Evolutionary conservation across 2,797 vertebrate genomes (phyloP), one percentile per base, ranked within the genome.

Genomic region (Muraenolepis orangiensis): DNA sequence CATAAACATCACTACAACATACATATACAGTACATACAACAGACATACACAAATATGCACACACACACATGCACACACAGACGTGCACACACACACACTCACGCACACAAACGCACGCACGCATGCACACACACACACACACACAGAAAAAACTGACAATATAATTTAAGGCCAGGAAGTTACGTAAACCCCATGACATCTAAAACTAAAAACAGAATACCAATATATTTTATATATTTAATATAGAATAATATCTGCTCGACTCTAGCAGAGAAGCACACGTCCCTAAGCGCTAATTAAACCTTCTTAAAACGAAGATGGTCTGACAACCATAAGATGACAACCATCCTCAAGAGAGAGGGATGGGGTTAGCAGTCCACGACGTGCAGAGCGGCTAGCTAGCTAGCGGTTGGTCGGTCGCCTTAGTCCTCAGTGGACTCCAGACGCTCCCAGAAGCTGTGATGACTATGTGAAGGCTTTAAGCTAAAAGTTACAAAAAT

Each of bases 341-440:
- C 76, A 74, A 72, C 71, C 64, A 34, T 71, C 74, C 46, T 23
- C 4, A 75, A 81, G 77, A 70, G 81, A 82, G 74, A 69, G 74
- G 69, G 75, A 72, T 81, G 85, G 82, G 83, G 86, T 76, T 76
- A 79, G 42, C 72, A 70, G 79, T 83, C 83, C 77, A 74, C 31
- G 81, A 84, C 72, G 73, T 14, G 69, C 80, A 83, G 78, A 85
- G 81, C 86, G 83, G 83, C 78, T 86, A 80, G 87, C 72, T 61
- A 75, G n/a, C n/a, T n/a, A n/a, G n/a, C n/a, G n/a, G n/a, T n/a
- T n/a, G n/a, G n/a, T 73, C 20, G n/a, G 73, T 73, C 74, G 79
- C 71, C 72, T 71, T 81, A 42, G 6, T 66, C 28, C 83, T 81
- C 81, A 1, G 0, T 42, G 80, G 85, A 70, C n/a, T n/a, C n/a